Conservation (phyloP, 1,140 invertebrate species). For the Coptotermes formosanus region DNA sequence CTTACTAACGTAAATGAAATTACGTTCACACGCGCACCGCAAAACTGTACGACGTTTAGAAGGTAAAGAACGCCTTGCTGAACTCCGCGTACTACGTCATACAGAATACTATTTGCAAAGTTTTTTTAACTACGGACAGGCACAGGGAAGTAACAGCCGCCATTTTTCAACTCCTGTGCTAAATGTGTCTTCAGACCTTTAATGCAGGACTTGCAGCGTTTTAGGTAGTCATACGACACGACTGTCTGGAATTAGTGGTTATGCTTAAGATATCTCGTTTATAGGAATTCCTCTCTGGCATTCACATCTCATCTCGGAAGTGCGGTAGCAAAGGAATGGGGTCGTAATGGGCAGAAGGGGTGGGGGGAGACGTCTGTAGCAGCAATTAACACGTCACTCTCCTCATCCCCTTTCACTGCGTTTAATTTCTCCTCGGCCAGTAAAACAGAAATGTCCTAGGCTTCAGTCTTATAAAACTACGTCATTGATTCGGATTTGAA, state of each 20-base stretch:
- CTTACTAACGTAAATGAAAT: no score
- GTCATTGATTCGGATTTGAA: background rate
- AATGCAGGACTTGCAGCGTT: no score
- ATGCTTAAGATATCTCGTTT: background rate
- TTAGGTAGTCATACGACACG: background rate
- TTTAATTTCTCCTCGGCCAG: background rate
- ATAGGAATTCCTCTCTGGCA: background rate
- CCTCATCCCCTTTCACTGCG: background rate
- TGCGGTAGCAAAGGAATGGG: background rate
- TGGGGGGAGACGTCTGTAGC: background rate
- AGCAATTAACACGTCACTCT: background rate
- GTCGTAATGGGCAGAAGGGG: background rate
- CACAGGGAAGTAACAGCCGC: no score
- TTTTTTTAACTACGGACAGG: no score
- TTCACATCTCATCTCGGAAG: background rate
- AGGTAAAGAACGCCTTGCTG: no score
- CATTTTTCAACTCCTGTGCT: no score
- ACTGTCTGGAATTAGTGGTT: background rate
- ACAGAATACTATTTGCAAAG: no score
- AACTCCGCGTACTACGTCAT: no score
- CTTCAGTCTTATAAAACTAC: background rate
- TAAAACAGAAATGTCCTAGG: background rate
- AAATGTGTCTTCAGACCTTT: no score
- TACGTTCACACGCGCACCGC: no score
- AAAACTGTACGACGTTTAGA: no score